Evolutionary conservation across 1,140 invertebrate genomes (phyloP), one percentile per base, ranked within the genome.

Genomic region (Drosophila sucinea): DNA sequence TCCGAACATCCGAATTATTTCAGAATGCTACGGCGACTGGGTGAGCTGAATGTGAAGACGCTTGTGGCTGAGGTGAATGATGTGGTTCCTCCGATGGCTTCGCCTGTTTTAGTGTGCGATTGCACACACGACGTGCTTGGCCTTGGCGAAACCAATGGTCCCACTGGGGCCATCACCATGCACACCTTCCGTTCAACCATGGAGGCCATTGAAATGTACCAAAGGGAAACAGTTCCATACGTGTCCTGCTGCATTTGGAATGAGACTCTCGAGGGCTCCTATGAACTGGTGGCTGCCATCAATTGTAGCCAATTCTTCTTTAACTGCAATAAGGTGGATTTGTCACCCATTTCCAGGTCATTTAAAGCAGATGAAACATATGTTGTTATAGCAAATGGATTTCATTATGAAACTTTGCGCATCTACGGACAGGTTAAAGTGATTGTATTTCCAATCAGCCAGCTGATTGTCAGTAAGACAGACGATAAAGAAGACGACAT

Each of bases 401-500:
- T 77, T n/a, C 90, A 91, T 54, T 91, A 81, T 41, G 90, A 91
- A 47, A 69, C 68, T 3, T 25, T 91, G 5, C n/a, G 1, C 5
- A 58, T 90, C 2, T 41, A 76, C 5, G 55, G 58, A 0, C 25
- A 64, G 3, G 60, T 54, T 0, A 84, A 82, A 33, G 23, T 51
- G 1, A 72, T 92, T n/a, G 66, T 91, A 3, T 92, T 92, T 44
- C 89, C 91, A 0, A 41, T 92, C 54, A 76, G 32, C 0, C 47
- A 65, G 0, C n/a, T 44, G 10, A 56, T 85, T n/a, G 33, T 7
- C 4, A 2, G 7, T 51, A 8, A 62, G 6, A 1, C 1, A 2
- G 4, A 57, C 8, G 40, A 35, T 17, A 5, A 38, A 23, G 10
- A 32, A 1, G 5, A 3, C 1, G 11, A n/a, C 17, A 1, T 11